Conservation (phyloP, 2,888 invertebrate species). For the Proisotoma minuta region DNA sequence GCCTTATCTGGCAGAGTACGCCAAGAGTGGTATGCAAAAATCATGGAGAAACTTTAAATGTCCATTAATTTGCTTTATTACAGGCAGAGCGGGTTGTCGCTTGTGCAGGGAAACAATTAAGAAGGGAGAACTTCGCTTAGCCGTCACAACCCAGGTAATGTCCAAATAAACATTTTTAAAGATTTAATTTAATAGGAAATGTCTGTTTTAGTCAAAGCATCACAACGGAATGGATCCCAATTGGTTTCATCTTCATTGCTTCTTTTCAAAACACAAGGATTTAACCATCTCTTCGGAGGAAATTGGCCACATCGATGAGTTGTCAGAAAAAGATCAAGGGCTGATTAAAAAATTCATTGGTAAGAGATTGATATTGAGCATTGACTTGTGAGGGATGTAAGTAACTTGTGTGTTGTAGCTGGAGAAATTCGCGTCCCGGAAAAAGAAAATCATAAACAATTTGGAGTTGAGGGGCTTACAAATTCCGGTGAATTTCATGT, state of each 20-base stretch:
- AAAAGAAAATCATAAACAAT: not conserved
- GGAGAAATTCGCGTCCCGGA: not conserved
- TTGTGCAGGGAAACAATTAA: not conserved
- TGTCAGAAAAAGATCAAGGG: not conserved
- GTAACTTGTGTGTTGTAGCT: not conserved
- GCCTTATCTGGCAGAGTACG: conserved; percentile 1
- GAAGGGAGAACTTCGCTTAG: conserved; percentile 5
- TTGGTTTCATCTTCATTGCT: conserved; percentile 10
- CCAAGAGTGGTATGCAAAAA: conserved; percentile 5
- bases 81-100: conserved; percentile 1
- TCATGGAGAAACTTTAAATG: not conserved
- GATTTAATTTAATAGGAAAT: not conserved
- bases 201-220: not conserved
- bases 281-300: not conserved
- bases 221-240: conserved; percentile 7
- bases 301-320: not conserved
- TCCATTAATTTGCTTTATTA: not conserved
- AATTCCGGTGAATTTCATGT: conserved; percentile 7
- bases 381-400: no score
- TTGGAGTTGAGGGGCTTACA: not conserved
- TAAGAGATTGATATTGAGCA: no score
- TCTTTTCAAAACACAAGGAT: not conserved
- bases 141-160: not conserved
- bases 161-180: not conserved
- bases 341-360: not conserved